phyloP scores from a whole-genome alignment of 2,797 vertebrate species.

The Cyclopterus lumpus region DNA sequence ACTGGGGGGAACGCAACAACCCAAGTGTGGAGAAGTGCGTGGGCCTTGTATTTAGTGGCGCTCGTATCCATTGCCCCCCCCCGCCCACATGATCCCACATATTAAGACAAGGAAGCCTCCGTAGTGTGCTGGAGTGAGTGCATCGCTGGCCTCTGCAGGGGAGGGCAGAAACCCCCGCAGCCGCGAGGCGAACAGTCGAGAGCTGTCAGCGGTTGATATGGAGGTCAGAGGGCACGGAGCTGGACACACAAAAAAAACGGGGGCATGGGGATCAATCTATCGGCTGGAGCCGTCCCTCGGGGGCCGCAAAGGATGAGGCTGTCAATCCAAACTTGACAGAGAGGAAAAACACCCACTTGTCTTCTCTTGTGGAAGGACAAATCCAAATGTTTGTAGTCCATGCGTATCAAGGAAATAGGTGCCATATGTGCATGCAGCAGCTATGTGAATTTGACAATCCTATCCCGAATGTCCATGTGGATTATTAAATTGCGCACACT shows the following conservation, averaged over 20 bases:
- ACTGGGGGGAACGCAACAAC: slow-evolving; percentile 34
- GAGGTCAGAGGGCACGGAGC: slow-evolving; percentile 63
- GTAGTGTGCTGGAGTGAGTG: slow-evolving; percentile 39
- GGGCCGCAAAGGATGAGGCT: slow-evolving; percentile 48
- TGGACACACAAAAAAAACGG: slow-evolving; percentile 27
- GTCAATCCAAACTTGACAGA: slow-evolving; percentile 58
- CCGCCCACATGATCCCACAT: slow-evolving; percentile 13
- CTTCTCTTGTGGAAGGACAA: slow-evolving; percentile 18
- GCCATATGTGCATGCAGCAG: slow-evolving; percentile 49
- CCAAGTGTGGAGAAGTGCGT: slow-evolving; percentile 19
- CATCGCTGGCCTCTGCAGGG: slow-evolving; percentile 46
- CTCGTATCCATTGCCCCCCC: slow-evolving; percentile 7
- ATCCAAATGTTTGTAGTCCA: slow-evolving; percentile 11
- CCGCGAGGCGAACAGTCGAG: background rate
- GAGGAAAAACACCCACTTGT: slow-evolving; percentile 31
- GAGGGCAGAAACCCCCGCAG: slow-evolving; percentile 31
- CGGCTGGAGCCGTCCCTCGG: slow-evolving; percentile 18
- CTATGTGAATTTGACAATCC: slow-evolving; percentile 14
- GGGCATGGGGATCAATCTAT: slow-evolving; percentile 60
- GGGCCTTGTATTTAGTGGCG: slow-evolving; percentile 32
- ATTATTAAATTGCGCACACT: slow-evolving; percentile 30
- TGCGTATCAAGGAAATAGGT: slow-evolving; percentile 39
- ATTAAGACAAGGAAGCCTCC: background rate
- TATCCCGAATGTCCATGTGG: slow-evolving; percentile 1
- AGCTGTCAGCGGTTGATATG: slow-evolving; percentile 47